These are phyloP conservation scores for Valencia hispanica DNA, from an alignment of 2,797 vertebrate genomes.

Conservation along the genomic window DNA sequence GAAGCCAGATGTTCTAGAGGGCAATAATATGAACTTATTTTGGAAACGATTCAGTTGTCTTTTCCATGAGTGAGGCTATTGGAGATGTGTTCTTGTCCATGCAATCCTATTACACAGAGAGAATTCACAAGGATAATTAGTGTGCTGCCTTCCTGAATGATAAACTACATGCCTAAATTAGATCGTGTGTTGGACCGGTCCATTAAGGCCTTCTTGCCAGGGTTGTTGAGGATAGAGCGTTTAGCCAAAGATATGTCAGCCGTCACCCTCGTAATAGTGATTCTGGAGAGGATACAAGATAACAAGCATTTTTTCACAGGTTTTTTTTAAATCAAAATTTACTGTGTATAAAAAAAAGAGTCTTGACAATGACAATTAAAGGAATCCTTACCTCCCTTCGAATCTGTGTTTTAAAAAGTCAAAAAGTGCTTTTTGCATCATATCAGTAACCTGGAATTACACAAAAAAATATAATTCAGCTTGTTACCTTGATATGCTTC, in stretches of 20 bases:
- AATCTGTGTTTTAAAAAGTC: slow-evolving; percentile 99
- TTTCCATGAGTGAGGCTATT: slow-evolving; percentile 20
- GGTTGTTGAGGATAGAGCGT: slow-evolving; percentile 97
- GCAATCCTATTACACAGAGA: slow-evolving; percentile 8
- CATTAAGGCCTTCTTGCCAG: slow-evolving; percentile 97
- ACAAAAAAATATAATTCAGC: slow-evolving; percentile 12
- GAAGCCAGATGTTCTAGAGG: slow-evolving; percentile 8
- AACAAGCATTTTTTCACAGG: slow-evolving; percentile 17
- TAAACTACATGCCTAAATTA: slow-evolving; percentile 86
- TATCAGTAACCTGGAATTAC: slow-evolving; percentile 91
- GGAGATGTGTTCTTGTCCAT: slow-evolving; percentile 10
- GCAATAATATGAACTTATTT: slow-evolving; percentile 37
- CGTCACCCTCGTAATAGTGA: slow-evolving; percentile 96
- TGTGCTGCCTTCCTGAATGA: background rate
- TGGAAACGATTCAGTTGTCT: slow-evolving; percentile 12
- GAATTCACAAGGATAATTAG: slow-evolving; percentile 6
- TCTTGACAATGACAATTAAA: slow-evolving; percentile 17
- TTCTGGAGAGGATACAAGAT: slow-evolving; percentile 75
- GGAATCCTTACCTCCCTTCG: slow-evolving; percentile 93
- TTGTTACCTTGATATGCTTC: background rate
- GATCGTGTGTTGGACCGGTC: slow-evolving; percentile 96
- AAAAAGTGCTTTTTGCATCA: slow-evolving; percentile 99
- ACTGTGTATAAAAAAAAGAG: background rate
- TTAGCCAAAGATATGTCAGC: slow-evolving; percentile 99
- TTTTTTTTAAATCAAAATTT: background rate